Evolutionary conservation across 2,797 vertebrate genomes (phyloP), one percentile per base, ranked within the genome.

Genomic region (Tadarida brasiliensis): DNA sequence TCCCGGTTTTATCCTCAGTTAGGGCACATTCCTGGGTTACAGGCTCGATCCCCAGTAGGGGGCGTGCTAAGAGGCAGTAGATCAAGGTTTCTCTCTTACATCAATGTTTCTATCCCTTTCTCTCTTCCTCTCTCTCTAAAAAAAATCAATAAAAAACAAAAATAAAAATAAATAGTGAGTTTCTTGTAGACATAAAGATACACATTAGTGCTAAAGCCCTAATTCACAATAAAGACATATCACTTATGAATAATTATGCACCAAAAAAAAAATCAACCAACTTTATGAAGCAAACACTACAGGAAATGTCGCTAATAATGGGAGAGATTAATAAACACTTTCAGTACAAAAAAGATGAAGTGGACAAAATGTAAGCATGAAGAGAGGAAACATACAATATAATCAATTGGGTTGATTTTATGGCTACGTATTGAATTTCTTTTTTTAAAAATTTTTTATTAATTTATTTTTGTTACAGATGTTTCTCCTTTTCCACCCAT

Each of bases 161-260:
- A 44, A 44, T 44, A 44, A 44, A 44, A 44, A 44, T 44, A 44
- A 44, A 44, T 44, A 90, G 7, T 68, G 26, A 0, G 2, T 76
- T 95, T 90, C 35, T 67, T 95, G 5, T 67, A 91, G 44, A 71
- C 24, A 82, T 76, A 81, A 76, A 12, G n/a, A 90, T 84, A 30
- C 3, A 65, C 71, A 44, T 63, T 77, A 73, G 19, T 73, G 35
- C 49, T 86, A 70, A 92, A 81, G 14, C n/a, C 28, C 92, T 71
- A 61, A 88, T 73, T 95, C 9, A 94, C 17, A 95, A 83, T 39
- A 59, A 84, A 76, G 7, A 77, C 68, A 51, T 44, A 88, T 91
- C 30, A 91, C 16, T 81, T 81, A 82, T 85, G 26, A 86, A 54
- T 93, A 96, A 71, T 82, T 95, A 82, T 73, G 39, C 9, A 95